Conservation (phyloP, 2,888 invertebrate genomes). For the Gibbula magus region DNA sequence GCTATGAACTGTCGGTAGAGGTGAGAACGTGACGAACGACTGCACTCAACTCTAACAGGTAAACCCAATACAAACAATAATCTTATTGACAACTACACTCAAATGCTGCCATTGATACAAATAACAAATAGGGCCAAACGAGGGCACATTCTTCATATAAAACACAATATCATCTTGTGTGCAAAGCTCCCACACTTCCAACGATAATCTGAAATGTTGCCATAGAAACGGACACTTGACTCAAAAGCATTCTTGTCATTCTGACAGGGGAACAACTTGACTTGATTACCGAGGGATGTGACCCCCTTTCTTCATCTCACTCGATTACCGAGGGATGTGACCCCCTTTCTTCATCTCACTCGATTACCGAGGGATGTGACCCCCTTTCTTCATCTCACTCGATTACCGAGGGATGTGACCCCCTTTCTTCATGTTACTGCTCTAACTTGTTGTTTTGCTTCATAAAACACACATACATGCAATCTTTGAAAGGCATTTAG, state of each 20-base stretch:
- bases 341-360: no score
- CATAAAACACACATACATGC: background rate
- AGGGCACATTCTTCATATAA: background rate
- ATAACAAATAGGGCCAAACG: background rate
- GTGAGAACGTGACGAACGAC: background rate
- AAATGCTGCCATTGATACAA: constrained; percentile 1
- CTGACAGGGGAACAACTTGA: constrained; percentile 19
- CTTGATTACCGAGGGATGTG: background rate
- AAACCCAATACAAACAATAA: background rate
- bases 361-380: background rate
- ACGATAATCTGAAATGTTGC: background rate
- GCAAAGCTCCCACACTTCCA: background rate
- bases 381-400: background rate
- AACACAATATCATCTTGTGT: constrained; percentile 12
- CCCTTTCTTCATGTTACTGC: no score
- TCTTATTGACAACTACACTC: background rate
- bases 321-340: no score
- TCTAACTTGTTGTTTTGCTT: no score
- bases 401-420: no score
- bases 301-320: background rate
- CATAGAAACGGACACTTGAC: background rate
- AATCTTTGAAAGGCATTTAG: background rate
- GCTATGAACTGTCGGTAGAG: background rate
- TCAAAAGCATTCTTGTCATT: constrained; percentile 19
- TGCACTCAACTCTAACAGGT: background rate